Evolutionary conservation across 2,888 invertebrate genomes (phyloP), one percentile per base, ranked within the genome.

Genomic region (Elysia crispata): DNA sequence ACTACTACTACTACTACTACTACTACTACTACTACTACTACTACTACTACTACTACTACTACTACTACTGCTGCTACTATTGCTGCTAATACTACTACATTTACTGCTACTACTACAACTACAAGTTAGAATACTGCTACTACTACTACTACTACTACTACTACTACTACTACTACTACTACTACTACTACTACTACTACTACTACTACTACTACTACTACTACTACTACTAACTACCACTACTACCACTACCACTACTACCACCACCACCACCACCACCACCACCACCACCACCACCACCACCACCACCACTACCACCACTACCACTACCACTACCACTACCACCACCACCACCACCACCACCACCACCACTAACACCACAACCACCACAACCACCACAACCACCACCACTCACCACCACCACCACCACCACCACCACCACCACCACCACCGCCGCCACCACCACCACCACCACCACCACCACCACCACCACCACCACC

Each of bases 171-270:
- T 54, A 54, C 54, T 54, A 54, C 54, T 54, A 54, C 54, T 66
- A 66, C 66, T 66, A 66, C 66, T 28, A 70, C 66, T 66, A 66
- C 66, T 66, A 66, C 66, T 66, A 66, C 66, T 66, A 66, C 66
- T 23, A 18, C 13, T 23, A 66, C 18, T 13, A 66, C 18, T 18
- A 66, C 66, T 13, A 66, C 66, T 13, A 18, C 18, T 18, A 66
- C 66, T 13, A 18, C 23, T 66, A 23, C 66, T 66, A 66, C 66
- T 66, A 18, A 13, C n/a, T 23, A 15, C 28, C n/a, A 54, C 54
- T 54, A 18, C 54, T 54, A 18, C 70, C 20, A 70, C 70, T 70
- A 64, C 20, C 23, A 64, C 64, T 64, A 64, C 64, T 64, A 64
- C 54, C 20, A 54, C 54, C 20, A 54, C 54, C 20, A 54, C 54